Base-by-base conservation (phyloP, 2,113 vertebrate species). In the Aythya baeri region DNA sequence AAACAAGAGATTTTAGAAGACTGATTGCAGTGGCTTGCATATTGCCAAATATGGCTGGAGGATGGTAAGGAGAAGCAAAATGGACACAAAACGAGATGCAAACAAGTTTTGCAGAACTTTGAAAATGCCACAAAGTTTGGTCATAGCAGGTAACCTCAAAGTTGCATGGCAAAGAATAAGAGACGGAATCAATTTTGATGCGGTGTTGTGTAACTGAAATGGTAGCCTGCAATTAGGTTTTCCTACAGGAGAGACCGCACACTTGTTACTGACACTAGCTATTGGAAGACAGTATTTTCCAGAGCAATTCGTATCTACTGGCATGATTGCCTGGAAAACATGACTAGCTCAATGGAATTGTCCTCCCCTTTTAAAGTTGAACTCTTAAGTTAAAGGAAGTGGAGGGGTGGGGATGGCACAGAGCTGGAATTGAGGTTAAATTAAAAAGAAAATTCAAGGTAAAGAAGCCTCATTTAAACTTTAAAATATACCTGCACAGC, bases 271-370 rank as follows among this genome's bases (percentile, higher is more conserved):
- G 13, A 34, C 27, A n/a, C 29, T n/a, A 44, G 13, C 20, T 82
- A 89, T 21, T 23, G 17, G 31, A 80, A 88, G 29, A 67, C 43
- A 57, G 1, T 17, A 83, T 36, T 65, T 65, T 93, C 52, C 43
- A 68, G 4, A 4, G 4, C 44, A 81, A 80, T 17, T 86, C 1
- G 0, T 10, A 58, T 8, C 46, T 41, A 38, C 9, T 26, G 23
- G 34, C 32, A 61, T 3, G 5, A 62, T 16, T 11, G 41, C 16
- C 67, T 50, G 31, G 17, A 75, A 94, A 88, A 83, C 3, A 31
- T 9, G 29, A 36, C 23, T 41, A 78, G 17, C 14, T 31, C 9
- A 41, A 11, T 7, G 34, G 15, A 87, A 73, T 58, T 71, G 27
- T 72, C 22, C 7, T 18, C 3, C 20, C 4, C 9, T 52, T 85